These are phyloP conservation scores for Rhynchonycteris naso DNA, from an alignment of 2,797 vertebrate genomes.

Conservation along the genomic window DNA sequence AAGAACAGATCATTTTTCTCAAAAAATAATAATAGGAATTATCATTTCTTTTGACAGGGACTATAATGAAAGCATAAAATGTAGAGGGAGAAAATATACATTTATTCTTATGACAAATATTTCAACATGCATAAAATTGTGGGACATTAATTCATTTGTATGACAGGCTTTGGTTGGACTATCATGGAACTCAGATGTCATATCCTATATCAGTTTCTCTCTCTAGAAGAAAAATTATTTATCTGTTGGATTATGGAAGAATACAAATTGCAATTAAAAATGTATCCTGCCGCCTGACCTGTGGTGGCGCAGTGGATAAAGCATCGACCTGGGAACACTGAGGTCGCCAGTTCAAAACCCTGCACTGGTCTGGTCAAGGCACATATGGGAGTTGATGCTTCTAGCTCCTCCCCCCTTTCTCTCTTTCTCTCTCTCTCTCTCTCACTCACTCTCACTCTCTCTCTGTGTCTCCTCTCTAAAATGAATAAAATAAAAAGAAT, in stretches of 20 bases:
- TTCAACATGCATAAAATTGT: conserved; percentile 48
- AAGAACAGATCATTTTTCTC: conserved; percentile 34
- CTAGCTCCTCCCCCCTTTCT: too few relatives aligned
- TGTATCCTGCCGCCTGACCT: too few relatives aligned
- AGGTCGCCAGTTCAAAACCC: too few relatives aligned
- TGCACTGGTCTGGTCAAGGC: too few relatives aligned
- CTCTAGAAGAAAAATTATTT: not conserved
- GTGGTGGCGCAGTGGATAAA: too few relatives aligned
- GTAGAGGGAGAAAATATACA: not conserved
- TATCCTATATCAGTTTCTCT: not conserved
- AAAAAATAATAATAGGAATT: conserved; percentile 39
- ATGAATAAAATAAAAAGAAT: too few relatives aligned
- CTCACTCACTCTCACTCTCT: too few relatives aligned
- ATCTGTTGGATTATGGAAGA: not conserved
- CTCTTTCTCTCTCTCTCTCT: too few relatives aligned
- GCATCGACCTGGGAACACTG: too few relatives aligned
- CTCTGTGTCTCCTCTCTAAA: too few relatives aligned
- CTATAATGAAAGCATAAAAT: conserved; percentile 20
- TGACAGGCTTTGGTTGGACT: conserved; percentile 11
- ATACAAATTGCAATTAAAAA: not conserved
- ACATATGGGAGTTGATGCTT: too few relatives aligned
- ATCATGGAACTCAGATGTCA: not conserved
- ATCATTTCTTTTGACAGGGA: conserved; percentile 63
- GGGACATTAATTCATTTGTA: not conserved
- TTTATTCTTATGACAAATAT: conserved; percentile 44